phyloP scores from a whole-genome alignment of 2,888 invertebrate species.

The Teinopalpus imperialis region DNA sequence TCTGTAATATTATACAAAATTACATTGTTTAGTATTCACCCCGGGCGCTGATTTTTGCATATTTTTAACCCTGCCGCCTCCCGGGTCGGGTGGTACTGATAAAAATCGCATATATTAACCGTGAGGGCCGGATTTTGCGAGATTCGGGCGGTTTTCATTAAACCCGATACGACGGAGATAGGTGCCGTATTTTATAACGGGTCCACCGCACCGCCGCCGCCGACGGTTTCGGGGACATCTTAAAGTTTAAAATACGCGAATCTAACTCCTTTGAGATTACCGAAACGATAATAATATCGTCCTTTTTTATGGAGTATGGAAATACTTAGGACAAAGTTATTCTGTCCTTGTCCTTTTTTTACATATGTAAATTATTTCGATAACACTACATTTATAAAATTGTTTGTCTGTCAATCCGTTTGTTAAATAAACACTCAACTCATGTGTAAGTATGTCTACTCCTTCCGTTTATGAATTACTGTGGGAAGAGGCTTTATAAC shows the following conservation, averaged over 20 bases:
- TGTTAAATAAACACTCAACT: too few relatives aligned
- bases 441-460: too few relatives aligned
- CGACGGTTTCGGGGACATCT: constrained; percentile 36
- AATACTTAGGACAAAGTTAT: not conserved
- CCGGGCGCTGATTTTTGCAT: constrained; percentile 76
- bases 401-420: too few relatives aligned
- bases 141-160: constrained; percentile 68
- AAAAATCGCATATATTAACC: constrained; percentile 75
- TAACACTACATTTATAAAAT: too few relatives aligned
- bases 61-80: constrained; percentile 67
- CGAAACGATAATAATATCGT: constrained; percentile 18
- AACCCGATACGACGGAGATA: constrained; percentile 62
- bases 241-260: constrained; percentile 30
- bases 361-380: too few relatives aligned
- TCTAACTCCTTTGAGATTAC: constrained; percentile 29
- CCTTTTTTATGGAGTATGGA: not conserved
- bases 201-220: constrained; percentile 33
- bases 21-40: constrained; percentile 80
- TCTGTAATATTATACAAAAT: constrained; percentile 80
- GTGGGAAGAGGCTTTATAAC: too few relatives aligned
- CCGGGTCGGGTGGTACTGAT: constrained; percentile 51
- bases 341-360: not conserved
- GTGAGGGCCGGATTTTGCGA: constrained; percentile 50
- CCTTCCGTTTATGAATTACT: too few relatives aligned
- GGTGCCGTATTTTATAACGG: constrained; percentile 63